A percentile compares a stretch with the other conserved stretches of the same genome.
These are phyloP conservation scores for Microcebus jonahi DNA, from an alignment of 2,113 vertebrate genomes.

Conservation along the genomic window DNA sequence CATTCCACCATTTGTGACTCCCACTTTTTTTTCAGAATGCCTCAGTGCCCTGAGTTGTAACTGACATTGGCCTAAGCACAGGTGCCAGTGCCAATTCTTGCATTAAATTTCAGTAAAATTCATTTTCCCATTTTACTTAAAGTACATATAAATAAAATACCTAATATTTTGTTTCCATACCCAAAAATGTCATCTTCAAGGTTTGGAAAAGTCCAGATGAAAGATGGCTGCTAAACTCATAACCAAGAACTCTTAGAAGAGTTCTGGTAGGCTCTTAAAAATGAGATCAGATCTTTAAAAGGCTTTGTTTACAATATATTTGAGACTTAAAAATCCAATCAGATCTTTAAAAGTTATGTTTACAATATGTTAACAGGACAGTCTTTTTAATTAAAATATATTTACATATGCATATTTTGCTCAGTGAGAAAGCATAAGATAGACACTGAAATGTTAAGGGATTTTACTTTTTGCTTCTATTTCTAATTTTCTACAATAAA, in stretches of 20 bases:
- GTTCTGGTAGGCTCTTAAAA: neutral
- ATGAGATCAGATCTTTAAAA: neutral
- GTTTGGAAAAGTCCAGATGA: neutral
- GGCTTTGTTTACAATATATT: too few relatives aligned
- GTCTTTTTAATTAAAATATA: neutral
- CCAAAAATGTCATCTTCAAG: neutral
- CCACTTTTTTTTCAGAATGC: neutral
- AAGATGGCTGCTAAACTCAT: neutral
- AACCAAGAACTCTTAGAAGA: neutral
- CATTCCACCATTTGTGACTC: neutral
- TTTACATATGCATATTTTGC: neutral
- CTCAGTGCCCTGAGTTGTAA: neutral
- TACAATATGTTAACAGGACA: neutral
- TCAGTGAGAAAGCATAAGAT: neutral
- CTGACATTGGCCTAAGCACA: neutral
- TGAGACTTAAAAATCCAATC: too few relatives aligned
- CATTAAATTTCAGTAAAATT: neutral
- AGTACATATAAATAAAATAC: neutral
- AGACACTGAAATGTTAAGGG: neutral
- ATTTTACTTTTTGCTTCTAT: neutral
- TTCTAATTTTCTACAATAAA: slow-evolving; percentile 5
- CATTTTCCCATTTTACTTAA: neutral
- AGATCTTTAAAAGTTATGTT: neutral
- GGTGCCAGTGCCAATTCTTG: neutral
- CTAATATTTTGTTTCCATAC: slow-evolving; percentile 14